A percentile compares a stretch with the other conserved stretches of the same genome.
Conservation (phyloP, 2,113 vertebrate species). For the Sebastes schlegelii region DNA sequence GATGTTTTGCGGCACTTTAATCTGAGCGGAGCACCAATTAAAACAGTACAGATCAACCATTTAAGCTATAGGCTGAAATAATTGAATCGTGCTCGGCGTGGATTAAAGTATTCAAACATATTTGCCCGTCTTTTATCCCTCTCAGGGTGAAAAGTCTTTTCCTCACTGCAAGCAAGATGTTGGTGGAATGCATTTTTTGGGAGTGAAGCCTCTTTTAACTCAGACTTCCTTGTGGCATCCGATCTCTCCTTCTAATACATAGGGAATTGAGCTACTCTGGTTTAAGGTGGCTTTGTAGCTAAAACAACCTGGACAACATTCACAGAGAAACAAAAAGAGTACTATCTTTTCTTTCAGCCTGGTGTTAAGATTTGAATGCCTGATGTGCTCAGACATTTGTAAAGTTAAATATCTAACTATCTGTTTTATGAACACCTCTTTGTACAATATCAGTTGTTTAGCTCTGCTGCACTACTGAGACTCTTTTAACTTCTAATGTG, state of each 20-base stretch:
- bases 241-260: background rate
- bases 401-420: too few relatives aligned
- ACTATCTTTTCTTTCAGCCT: background rate
- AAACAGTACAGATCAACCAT: constrained; percentile 21
- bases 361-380: background rate
- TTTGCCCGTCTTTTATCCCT: background rate
- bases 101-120: constrained; percentile 24
- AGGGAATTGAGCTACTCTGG: background rate
- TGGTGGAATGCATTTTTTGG: background rate
- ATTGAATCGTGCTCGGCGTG: background rate
- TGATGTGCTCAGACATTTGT: too few relatives aligned
- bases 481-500: constrained; percentile 17
- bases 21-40: constrained; percentile 6
- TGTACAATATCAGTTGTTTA: too few relatives aligned
- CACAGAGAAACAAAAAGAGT: background rate
- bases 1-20: constrained; percentile 16
- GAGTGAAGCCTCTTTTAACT: background rate
- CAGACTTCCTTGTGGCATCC: background rate
- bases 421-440: too few relatives aligned
- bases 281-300: background rate
- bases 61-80: constrained; percentile 22
- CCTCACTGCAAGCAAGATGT: background rate
- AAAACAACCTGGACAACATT: background rate
- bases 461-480: background rate
- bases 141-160: background rate